These are phyloP conservation scores for Perodicticus potto DNA, from an alignment of 2,797 vertebrate genomes.

Conservation along the genomic window DNA sequence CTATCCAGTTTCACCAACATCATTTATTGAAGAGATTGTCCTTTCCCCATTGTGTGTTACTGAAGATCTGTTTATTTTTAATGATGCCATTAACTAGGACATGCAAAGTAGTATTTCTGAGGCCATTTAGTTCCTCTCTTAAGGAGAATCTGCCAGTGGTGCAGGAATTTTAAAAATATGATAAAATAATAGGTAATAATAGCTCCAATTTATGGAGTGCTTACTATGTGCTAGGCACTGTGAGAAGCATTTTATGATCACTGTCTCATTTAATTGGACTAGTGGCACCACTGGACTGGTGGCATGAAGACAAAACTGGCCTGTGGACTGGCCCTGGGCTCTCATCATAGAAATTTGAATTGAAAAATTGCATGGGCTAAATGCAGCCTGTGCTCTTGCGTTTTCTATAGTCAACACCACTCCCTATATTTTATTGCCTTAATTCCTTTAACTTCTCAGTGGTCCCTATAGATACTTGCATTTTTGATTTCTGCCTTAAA, in stretches of 20 bases:
- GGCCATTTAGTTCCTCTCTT: slow-evolving; percentile 63
- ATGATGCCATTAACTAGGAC: slow-evolving; percentile 60
- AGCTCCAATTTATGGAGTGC: slow-evolving; percentile 51
- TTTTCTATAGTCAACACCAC: not conserved
- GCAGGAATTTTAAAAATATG: slow-evolving; percentile 56
- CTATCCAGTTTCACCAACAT: not conserved
- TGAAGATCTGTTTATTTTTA: slow-evolving; percentile 63
- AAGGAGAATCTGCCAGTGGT: slow-evolving; percentile 65
- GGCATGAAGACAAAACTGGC: not conserved
- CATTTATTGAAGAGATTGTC: not conserved
- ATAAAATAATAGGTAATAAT: slow-evolving; percentile 68
- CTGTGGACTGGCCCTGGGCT: not conserved
- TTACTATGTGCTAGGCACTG: slow-evolving; percentile 50
- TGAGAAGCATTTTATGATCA: slow-evolving; percentile 55
- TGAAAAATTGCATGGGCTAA: not conserved
- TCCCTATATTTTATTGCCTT: not conserved
- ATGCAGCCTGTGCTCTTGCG: not conserved
- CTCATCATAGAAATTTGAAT: not conserved
- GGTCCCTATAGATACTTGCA: not conserved
- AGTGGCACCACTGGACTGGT: not conserved
- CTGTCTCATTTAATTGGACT: slow-evolving; percentile 48
- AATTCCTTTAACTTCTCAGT: not conserved
- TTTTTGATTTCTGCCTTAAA: slow-evolving; percentile 12
- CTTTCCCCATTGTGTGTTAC: not conserved
- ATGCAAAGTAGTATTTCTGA: slow-evolving; percentile 60